phyloP scores from a whole-genome alignment of 1,140 invertebrate species.

The Ips nitidus region DNA sequence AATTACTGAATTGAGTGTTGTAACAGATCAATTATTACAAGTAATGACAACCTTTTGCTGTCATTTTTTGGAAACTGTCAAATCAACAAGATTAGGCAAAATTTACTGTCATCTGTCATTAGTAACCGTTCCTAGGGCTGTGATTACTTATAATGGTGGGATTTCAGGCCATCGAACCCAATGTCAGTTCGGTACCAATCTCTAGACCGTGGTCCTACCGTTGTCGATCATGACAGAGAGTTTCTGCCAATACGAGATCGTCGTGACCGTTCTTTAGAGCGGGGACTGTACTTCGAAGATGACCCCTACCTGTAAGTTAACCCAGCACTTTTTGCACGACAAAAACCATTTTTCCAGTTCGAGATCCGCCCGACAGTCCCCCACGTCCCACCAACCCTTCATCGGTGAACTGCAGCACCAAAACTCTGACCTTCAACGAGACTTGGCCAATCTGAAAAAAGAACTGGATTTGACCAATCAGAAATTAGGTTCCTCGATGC shows the following conservation, averaged over 20 bases:
- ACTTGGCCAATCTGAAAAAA: slow-evolving; percentile 93
- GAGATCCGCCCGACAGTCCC: slow-evolving; percentile 75
- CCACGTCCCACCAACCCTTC: slow-evolving; percentile 61
- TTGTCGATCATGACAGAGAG: slow-evolving; percentile 68
- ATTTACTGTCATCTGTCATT: too few relatives aligned
- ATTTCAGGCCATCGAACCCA: slow-evolving; percentile 55
- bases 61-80: too few relatives aligned
- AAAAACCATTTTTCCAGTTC: slow-evolving; percentile 23
- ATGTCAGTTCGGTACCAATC: slow-evolving; percentile 72
- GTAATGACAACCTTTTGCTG: too few relatives aligned
- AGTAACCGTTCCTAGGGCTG: too few relatives aligned
- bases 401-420: slow-evolving; percentile 92
- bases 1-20: too few relatives aligned
- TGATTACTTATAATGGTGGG: too few relatives aligned
- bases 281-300: slow-evolving; percentile 71
- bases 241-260: slow-evolving; percentile 77
- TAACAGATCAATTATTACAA: too few relatives aligned
- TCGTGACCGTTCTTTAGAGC: slow-evolving; percentile 63
- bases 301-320: slow-evolving; percentile 63
- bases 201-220: slow-evolving; percentile 67
- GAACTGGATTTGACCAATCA: slow-evolving; percentile 97
- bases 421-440: slow-evolving; percentile 93
- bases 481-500: slow-evolving; percentile 98
- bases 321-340: not conserved
- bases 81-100: too few relatives aligned